A percentile compares a stretch with the other conserved stretches of the same genome.
phyloP scores from a whole-genome alignment of 2,113 vertebrate genomes.

The Dicentrarchus labrax region DNA sequence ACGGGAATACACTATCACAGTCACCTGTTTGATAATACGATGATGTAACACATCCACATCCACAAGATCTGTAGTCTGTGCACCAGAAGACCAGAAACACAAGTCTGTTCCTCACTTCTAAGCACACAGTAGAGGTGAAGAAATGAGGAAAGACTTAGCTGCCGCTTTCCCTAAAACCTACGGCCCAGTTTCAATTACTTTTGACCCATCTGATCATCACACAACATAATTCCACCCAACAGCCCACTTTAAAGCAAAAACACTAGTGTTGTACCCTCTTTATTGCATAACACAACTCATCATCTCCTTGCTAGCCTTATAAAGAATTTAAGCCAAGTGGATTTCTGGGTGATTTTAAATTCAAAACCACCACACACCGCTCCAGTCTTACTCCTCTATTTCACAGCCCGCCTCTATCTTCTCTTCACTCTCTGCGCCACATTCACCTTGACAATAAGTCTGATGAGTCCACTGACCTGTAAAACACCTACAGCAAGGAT shows the following conservation, averaged over 20 bases:
- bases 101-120: not conserved
- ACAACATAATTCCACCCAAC: conserved; percentile 17
- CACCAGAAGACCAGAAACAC: not conserved
- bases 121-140: not conserved
- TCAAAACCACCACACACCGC: conserved; percentile 5
- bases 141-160: not conserved
- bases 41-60: not conserved
- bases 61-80: not conserved
- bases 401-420: conserved; percentile 6
- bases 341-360: conserved; percentile 50
- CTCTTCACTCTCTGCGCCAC: not conserved
- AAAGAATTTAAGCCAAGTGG: conserved; percentile 35
- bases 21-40: no score
- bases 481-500: conserved; percentile 12
- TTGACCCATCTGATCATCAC: conserved; percentile 30
- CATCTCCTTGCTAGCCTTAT: conserved; percentile 24
- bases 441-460: conserved; percentile 38
- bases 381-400: not conserved
- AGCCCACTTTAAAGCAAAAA: conserved; percentile 22
- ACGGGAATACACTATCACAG: not conserved
- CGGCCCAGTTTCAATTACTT: conserved; percentile 16
- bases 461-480: conserved; percentile 47
- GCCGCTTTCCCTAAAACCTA: not conserved
- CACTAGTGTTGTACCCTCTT: conserved; percentile 18
- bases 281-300: conserved; percentile 35